Base-by-base conservation (phyloP, 2,888 invertebrate genomes). In the Crematogaster levior region DNA sequence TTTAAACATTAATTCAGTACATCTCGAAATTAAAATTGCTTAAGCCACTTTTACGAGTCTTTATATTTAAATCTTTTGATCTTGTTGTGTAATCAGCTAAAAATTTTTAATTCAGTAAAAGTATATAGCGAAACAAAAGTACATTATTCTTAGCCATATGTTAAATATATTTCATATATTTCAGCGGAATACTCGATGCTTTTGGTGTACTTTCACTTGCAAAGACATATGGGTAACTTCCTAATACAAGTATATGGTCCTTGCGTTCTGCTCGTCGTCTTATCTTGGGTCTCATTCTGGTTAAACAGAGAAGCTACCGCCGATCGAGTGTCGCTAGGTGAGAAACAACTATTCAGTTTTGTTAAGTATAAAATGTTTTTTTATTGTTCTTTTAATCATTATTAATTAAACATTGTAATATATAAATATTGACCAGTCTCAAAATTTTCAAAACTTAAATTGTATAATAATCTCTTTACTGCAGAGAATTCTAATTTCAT, bases 261-360 rank as follows among this genome's bases (percentile, higher is more conserved):
- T 0, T 98, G 98, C 91, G 96, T 97, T 60, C 95, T 98, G 66
- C 95, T 98, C 21, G 98, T 98, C 3, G 97, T 98, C n/a, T 95
- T 98, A 5, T 97, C 97, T 0, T 98, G 98, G 98, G 97, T 98
- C 1, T 97, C 97, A 3, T 97, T 97, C 92, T 98, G 97, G 97
- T 95, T 98, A 56, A 98, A 98, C 94, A 95, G 97, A 79, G 98
- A 98, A 94, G 98, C 98, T 0, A 97, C 97, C 0, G 97, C 97
- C 0, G 98, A 98, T 93, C 95, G 98, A 84, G 97, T 98, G 0
- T 97, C 97, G 0, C 94, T 98, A 60, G 98, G 97, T 97, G 94
- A 95, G 60, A 34, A 70, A 18, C 48, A 56, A 3, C 2, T 70
- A 43, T 4, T 73, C n/a, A n/a, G n/a, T n/a, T n/a, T n/a, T n/a